Evolutionary conservation across 2,797 vertebrate species (phyloP).

Genomic region (Jordanella pulchra): DNA sequence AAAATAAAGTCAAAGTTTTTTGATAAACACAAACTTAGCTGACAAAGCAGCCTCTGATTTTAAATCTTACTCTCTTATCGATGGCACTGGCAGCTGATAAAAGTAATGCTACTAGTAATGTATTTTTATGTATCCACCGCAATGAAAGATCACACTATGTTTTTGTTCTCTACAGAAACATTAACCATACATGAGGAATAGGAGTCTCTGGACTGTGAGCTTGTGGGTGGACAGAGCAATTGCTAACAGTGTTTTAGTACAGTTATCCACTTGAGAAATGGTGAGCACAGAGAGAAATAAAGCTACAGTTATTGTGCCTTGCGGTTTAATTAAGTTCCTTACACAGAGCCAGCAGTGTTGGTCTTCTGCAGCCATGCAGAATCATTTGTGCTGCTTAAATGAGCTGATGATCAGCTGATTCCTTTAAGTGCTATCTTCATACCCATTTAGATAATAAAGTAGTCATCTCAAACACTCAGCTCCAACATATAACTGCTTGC

Average conservation of each 20-base stretch:
- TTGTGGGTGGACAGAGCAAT: constrained; percentile 4
- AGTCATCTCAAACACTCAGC: constrained; percentile 20
- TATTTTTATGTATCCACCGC: too few relatives aligned
- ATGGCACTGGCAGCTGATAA: too few relatives aligned
- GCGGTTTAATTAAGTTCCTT: constrained; percentile 47
- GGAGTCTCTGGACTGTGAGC: neutral
- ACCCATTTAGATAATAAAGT: constrained; percentile 36
- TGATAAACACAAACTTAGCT: too few relatives aligned
- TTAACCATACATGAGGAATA: neutral
- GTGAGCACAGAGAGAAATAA: constrained; percentile 17
- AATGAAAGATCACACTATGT: too few relatives aligned
- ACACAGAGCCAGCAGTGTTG: constrained; percentile 7
- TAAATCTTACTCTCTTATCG: too few relatives aligned
- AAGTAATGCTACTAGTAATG: too few relatives aligned
- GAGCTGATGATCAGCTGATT: constrained; percentile 51
- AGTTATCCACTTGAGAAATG: constrained; percentile 21
- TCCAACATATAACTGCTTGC: constrained; percentile 12
- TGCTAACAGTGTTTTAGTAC: constrained; percentile 3
- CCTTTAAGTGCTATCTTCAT: constrained; percentile 36
- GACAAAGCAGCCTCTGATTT: too few relatives aligned
- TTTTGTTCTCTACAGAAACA: too few relatives aligned
- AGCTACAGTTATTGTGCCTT: constrained; percentile 10
- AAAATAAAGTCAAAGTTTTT: too few relatives aligned
- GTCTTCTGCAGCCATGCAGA: constrained; percentile 20
- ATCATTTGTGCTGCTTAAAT: constrained; percentile 44